Percentiles rank a stretch among this genome's conserved stretches.
Conservation (phyloP, 1,140 invertebrate species). For the Nylanderia fulva region DNA sequence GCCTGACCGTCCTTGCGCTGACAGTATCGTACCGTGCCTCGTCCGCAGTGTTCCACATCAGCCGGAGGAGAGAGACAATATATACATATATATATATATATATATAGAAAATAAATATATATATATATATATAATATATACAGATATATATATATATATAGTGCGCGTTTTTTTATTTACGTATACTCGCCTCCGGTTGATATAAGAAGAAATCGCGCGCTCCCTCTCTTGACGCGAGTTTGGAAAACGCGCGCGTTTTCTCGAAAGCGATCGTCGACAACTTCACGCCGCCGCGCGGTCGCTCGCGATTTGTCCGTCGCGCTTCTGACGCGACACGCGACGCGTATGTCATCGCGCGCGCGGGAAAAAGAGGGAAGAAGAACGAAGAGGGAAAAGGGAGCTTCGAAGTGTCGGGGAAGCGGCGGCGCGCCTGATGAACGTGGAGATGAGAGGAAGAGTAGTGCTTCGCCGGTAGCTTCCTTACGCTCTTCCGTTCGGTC, state of each 20-base stretch:
- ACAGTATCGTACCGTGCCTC: slow-evolving; percentile 79
- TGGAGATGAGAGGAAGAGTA: slow-evolving; percentile 58
- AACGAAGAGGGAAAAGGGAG: background rate
- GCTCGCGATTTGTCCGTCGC: slow-evolving; percentile 27
- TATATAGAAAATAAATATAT: no score
- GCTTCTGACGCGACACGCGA: slow-evolving; percentile 32
- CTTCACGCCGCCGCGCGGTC: slow-evolving; percentile 18
- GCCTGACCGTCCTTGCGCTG: slow-evolving; percentile 78
- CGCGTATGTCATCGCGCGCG: slow-evolving; percentile 5
- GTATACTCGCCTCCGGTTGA: slow-evolving; percentile 2
- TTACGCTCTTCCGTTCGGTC: background rate
- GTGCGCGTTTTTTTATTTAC: slow-evolving; percentile 62
- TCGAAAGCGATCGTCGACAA: no score
- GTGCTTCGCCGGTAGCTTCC: slow-evolving; percentile 58
- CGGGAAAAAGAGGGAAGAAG: no score
- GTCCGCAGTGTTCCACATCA: slow-evolving; percentile 43
- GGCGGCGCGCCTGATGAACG: slow-evolving; percentile 3
- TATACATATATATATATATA: no score
- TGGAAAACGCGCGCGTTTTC: background rate
- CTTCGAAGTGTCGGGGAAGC: slow-evolving; percentile 15
- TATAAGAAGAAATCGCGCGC: no score
- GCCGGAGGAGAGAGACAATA: slow-evolving; percentile 63
- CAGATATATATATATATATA: no score
- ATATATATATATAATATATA: no score
- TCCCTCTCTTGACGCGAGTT: no score